A percentile compares a stretch with the other conserved stretches of the same genome.
Evolutionary conservation across 2,888 invertebrate species (phyloP).

Genomic region (Cylindroiulus punctatus): DNA sequence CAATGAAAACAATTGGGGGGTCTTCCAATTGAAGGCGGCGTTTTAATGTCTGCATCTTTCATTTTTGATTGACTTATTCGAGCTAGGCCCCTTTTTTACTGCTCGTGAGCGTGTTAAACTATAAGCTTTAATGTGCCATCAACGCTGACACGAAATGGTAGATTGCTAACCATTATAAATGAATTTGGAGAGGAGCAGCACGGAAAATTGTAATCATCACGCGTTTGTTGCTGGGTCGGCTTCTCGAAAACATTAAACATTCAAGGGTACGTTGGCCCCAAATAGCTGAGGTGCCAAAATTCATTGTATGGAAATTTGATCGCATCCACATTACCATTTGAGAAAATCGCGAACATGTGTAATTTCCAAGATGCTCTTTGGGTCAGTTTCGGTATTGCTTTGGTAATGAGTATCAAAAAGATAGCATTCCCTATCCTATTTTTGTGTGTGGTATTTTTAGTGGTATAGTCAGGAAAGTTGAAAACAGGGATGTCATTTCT

Average conservation of each 20-base stretch:
- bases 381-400: neutral
- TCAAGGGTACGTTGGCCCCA: neutral
- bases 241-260: neutral
- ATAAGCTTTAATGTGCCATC: slow-evolving; percentile 37
- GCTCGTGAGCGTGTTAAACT: slow-evolving; percentile 14
- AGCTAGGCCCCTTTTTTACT: neutral
- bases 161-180: slow-evolving; percentile 38
- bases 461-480: too few relatives aligned
- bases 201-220: slow-evolving; percentile 42
- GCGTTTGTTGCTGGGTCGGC: neutral
- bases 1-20: neutral
- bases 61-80: neutral
- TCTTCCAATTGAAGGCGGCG: neutral
- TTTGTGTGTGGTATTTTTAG: too few relatives aligned
- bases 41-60: neutral
- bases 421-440: too few relatives aligned
- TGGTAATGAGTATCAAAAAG: neutral
- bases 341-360: neutral
- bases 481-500: too few relatives aligned
- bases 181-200: slow-evolving; percentile 22
- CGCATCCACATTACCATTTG: neutral
- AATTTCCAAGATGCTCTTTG: neutral
- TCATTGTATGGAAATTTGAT: slow-evolving; percentile 34
- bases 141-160: slow-evolving; percentile 20
- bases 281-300: neutral